Evolutionary conservation across 2,888 invertebrate genomes (phyloP).

Genomic region (Drosophila testacea): DNA sequence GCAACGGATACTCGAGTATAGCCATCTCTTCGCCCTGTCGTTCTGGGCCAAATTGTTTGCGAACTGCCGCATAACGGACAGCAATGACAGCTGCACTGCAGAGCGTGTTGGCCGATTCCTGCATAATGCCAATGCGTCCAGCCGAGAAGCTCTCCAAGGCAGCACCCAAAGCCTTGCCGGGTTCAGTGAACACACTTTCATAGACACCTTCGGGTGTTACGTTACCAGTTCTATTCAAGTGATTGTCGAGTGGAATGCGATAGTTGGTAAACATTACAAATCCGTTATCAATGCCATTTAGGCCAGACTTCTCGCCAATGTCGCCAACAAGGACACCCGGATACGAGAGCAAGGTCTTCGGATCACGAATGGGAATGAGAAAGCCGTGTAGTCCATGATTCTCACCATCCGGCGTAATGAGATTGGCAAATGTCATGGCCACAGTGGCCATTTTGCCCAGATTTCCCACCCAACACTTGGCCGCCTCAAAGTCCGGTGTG

Average conservation of each 20-base stretch:
- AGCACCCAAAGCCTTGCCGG: constrained; percentile 93
- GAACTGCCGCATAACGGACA: constrained; percentile 91
- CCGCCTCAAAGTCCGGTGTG: constrained; percentile 97
- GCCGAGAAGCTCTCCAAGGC: constrained; percentile 94
- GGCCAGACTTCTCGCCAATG: constrained; percentile 96
- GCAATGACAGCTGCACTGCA: constrained; percentile 90
- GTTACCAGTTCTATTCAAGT: constrained; percentile 95
- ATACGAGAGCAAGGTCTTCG: constrained; percentile 90
- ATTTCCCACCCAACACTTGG: constrained; percentile 98
- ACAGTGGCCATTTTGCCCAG: constrained; percentile 95
- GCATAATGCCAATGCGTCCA: constrained; percentile 91
- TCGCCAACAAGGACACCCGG: constrained; percentile 96
- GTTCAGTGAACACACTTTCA: constrained; percentile 95
- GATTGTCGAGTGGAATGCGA: constrained; percentile 93
- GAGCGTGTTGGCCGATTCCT: constrained; percentile 86
- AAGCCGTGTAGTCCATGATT: constrained; percentile 96
- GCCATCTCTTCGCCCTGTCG: constrained; percentile 88
- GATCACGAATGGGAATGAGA: constrained; percentile 93
- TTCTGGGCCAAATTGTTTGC: constrained; percentile 91
- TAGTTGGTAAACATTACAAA: constrained; percentile 95
- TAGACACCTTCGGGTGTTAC: constrained; percentile 95
- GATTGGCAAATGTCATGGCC: constrained; percentile 95
- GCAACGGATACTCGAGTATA: constrained; percentile 92
- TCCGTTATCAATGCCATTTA: constrained; percentile 97
- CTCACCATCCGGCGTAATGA: constrained; percentile 91